Percentiles rank a stretch among this genome's conserved stretches.
These are phyloP conservation scores for Marisa cornuarietis DNA, from an alignment of 1,140 invertebrate genomes.

Conservation along the genomic window DNA sequence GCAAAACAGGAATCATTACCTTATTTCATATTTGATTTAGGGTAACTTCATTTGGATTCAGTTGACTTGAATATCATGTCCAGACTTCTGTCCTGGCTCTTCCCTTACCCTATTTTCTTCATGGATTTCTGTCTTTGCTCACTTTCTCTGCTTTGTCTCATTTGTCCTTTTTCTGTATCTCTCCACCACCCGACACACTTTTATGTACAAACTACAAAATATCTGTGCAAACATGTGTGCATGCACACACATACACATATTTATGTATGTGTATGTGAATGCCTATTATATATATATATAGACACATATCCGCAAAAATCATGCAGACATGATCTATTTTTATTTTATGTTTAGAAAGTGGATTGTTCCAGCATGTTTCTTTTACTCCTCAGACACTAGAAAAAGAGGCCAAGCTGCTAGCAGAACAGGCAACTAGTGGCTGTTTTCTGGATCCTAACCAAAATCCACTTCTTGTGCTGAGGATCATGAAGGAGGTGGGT, in stretches of 20 bases:
- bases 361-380: not conserved
- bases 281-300: not conserved
- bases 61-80: not conserved
- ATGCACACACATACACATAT: not conserved
- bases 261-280: not conserved
- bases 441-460: constrained; percentile 61
- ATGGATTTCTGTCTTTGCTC: no score
- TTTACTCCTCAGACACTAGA: constrained; percentile 51
- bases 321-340: not conserved
- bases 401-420: constrained; percentile 52
- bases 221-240: no score
- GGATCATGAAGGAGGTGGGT: constrained; percentile 56
- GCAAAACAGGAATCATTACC: no score
- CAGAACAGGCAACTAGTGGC: constrained; percentile 56
- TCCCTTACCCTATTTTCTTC: not conserved
- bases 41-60: not conserved
- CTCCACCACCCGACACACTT: no score
- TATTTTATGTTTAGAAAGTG: not conserved
- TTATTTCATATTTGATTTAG: not conserved
- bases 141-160: not conserved
- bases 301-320: not conserved
- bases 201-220: no score
- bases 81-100: not conserved
- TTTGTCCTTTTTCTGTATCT: no score
- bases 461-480: constrained; percentile 55